Conservation (phyloP, 2,888 invertebrate species). For the Ochlodes sylvanus region DNA sequence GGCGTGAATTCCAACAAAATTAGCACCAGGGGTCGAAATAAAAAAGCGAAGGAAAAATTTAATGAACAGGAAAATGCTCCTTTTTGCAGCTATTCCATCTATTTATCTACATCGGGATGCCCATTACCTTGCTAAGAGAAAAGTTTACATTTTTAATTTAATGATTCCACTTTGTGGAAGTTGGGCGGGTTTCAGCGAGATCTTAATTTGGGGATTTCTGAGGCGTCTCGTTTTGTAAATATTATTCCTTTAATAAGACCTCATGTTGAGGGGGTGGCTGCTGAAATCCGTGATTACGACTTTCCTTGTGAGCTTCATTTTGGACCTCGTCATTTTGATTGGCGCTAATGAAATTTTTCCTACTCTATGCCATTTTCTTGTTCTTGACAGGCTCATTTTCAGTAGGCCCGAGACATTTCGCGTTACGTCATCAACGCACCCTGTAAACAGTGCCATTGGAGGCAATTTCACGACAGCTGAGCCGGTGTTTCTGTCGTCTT, state of each 20-base stretch:
- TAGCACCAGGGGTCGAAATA: conserved; percentile 86
- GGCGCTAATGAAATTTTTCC: conserved; percentile 85
- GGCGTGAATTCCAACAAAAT: conserved; percentile 86
- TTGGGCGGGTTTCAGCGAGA: conserved; percentile 85
- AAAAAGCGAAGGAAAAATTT: conserved; percentile 86
- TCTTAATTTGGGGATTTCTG: conserved; percentile 86
- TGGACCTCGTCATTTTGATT: conserved; percentile 85
- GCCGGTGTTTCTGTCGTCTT: conserved; percentile 73
- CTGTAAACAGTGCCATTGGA: conserved; percentile 70
- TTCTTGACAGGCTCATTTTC: conserved; percentile 82
- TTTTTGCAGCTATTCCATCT: conserved; percentile 86
- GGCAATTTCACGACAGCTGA: conserved; percentile 70
- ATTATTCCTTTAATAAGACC: conserved; percentile 86
- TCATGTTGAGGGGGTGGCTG: conserved; percentile 82
- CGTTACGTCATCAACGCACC: conserved; percentile 73
- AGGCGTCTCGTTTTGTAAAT: conserved; percentile 86
- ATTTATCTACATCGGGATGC: conserved; percentile 86
- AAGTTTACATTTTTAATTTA: conserved; percentile 86
- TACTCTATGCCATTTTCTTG: conserved; percentile 80
- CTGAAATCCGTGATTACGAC: conserved; percentile 84
- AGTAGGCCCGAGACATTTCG: conserved; percentile 69
- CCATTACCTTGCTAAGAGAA: conserved; percentile 86
- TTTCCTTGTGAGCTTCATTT: conserved; percentile 83
- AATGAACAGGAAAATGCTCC: conserved; percentile 86
- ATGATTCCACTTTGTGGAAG: conserved; percentile 86